Conservation (phyloP, 2,113 vertebrate genomes). For the Anolis carolinensis region DNA sequence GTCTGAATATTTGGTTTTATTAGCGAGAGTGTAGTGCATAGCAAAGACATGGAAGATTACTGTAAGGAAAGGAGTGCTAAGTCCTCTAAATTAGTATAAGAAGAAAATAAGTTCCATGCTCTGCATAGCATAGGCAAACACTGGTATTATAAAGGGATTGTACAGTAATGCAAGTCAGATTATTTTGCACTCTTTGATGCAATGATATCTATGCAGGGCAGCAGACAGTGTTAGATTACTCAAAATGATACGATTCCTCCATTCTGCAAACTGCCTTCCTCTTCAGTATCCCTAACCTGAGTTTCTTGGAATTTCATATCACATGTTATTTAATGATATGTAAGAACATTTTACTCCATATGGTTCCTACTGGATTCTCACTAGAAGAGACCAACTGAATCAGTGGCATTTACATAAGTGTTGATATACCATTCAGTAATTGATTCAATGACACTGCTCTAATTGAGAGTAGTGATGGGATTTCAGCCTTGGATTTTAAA, state of each 20-base stretch:
- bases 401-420: too few relatives aligned
- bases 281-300: not conserved
- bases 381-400: too few relatives aligned
- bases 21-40: constrained; percentile 47
- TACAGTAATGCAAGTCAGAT: constrained; percentile 39
- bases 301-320: not conserved
- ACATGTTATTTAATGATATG: not conserved
- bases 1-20: constrained; percentile 73
- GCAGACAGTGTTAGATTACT: constrained; percentile 45
- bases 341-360: not conserved
- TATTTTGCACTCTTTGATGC: constrained; percentile 68
- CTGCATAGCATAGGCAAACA: constrained; percentile 46
- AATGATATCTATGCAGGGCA: constrained; percentile 48
- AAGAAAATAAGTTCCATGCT: constrained; percentile 57
- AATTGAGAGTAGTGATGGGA: too few relatives aligned
- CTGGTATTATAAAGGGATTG: constrained; percentile 3
- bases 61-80: constrained; percentile 51
- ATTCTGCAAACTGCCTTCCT: not conserved
- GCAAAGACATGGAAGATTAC: constrained; percentile 60
- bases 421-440: too few relatives aligned
- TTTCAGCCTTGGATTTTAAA: too few relatives aligned
- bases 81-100: constrained; percentile 48
- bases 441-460: too few relatives aligned
- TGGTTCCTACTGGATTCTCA: not conserved
- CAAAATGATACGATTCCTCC: constrained; percentile 45